Percentiles rank a stretch among this genome's conserved stretches.
Evolutionary conservation across 2,888 invertebrate genomes (phyloP).

Genomic region (Dendrolimus pini): DNA sequence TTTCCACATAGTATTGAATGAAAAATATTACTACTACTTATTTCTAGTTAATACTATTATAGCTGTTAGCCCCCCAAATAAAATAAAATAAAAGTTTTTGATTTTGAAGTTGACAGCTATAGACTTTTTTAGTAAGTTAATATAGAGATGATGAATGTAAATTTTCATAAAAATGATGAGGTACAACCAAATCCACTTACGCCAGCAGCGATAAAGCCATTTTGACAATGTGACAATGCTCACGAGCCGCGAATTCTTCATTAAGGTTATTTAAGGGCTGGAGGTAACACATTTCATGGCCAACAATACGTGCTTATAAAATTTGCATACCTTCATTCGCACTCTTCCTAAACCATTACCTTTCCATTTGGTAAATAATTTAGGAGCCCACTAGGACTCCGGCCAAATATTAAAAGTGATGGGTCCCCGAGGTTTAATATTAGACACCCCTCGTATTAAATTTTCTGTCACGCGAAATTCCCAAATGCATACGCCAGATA

Average conservation of each 20-base stretch:
- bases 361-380: conserved; percentile 77
- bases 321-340: conserved; percentile 73
- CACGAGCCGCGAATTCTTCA: conserved; percentile 45
- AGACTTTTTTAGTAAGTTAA: too few relatives aligned
- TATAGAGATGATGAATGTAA: too few relatives aligned
- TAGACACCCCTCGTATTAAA: conserved; percentile 75
- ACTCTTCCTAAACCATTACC: conserved; percentile 73
- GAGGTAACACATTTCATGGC: conserved; percentile 41
- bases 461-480: conserved; percentile 75
- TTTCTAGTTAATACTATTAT: too few relatives aligned
- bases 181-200: conserved; percentile 49
- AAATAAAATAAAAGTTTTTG: too few relatives aligned
- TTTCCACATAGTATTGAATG: too few relatives aligned
- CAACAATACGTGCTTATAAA: conserved; percentile 67
- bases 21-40: too few relatives aligned
- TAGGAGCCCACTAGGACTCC: conserved; percentile 70
- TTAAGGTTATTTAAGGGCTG: conserved; percentile 42
- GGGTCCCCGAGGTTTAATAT: conserved; percentile 75
- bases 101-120: too few relatives aligned
- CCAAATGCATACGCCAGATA: conserved; percentile 73
- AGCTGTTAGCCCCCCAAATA: too few relatives aligned
- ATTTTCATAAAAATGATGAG: background rate
- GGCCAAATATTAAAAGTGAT: conserved; percentile 76
- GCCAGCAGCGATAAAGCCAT: conserved; percentile 26
- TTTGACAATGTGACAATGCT: conserved; percentile 24